Percentiles rank a stretch among this genome's conserved stretches.
Conservation (phyloP, 1,140 invertebrate species). For the Eumeta japonica region DNA sequence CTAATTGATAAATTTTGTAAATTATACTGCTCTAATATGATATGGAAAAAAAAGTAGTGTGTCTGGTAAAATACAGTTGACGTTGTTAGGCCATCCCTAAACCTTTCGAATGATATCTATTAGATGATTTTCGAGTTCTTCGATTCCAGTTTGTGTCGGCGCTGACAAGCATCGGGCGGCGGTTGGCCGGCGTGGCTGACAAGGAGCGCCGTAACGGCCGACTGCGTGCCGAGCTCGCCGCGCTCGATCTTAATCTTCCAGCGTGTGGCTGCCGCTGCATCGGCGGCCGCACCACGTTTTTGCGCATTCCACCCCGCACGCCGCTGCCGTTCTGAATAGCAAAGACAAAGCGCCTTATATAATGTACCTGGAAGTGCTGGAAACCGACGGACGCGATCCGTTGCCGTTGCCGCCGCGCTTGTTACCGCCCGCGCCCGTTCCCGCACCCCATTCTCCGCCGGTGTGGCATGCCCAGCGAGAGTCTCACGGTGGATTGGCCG, state of each 20-base stretch:
- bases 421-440: constrained; percentile 41
- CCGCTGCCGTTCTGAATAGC: constrained; percentile 95
- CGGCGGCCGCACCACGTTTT: constrained; percentile 89
- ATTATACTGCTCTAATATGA: too few species aligned
- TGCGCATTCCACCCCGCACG: constrained; percentile 84
- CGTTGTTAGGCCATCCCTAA: too few species aligned
- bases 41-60: too few species aligned
- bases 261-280: constrained; percentile 97
- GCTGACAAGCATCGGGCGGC: constrained; percentile 71
- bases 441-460: constrained; percentile 44
- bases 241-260: constrained; percentile 94
- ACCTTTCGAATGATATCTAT: too few species aligned
- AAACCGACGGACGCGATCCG: constrained; percentile 78
- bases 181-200: constrained; percentile 84
- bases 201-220: constrained; percentile 91
- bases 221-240: constrained; percentile 87
- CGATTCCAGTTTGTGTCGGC: constrained; percentile 45
- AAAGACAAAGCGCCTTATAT: constrained; percentile 99
- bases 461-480: constrained; percentile 87
- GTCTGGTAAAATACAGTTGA: too few species aligned
- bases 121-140: too few species aligned
- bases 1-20: too few species aligned
- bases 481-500: constrained; percentile 63
- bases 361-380: constrained; percentile 94
- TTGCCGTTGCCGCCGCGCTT: constrained; percentile 38